phyloP scores from a whole-genome alignment of 2,797 vertebrate genomes.

The Anisognathus igniventris region DNA sequence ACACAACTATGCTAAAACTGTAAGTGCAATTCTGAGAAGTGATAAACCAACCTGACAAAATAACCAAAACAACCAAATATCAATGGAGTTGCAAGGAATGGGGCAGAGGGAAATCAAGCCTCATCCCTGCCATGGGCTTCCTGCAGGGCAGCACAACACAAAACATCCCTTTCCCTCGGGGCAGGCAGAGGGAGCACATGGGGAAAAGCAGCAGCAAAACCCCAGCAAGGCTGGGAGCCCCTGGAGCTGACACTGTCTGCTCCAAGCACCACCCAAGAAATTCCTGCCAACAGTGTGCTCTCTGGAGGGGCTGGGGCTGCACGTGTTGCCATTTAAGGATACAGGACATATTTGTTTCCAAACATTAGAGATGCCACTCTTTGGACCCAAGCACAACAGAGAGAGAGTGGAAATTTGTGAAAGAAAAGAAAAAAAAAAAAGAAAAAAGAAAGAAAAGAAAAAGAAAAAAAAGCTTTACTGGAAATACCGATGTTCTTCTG shows the following conservation, averaged over 20 bases:
- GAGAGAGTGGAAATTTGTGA: neutral
- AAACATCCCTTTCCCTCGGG: fast-evolving
- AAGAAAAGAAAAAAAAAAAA: neutral
- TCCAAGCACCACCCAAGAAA: too few relatives aligned
- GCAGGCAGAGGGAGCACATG: neutral
- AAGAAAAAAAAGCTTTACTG: too few relatives aligned
- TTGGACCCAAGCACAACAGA: neutral
- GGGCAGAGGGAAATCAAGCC: neutral
- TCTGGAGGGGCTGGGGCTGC: neutral
- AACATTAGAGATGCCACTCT: neutral
- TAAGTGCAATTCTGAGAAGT: neutral
- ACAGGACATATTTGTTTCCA: neutral
- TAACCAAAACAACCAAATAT: neutral
- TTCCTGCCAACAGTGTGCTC: fast-evolving
- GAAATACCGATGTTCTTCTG: too few relatives aligned
- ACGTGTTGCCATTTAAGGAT: fast-evolving
- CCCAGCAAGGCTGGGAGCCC: neutral
- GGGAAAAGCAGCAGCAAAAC: neutral
- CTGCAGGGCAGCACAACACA: neutral
- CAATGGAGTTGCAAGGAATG: neutral
- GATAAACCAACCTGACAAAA: neutral
- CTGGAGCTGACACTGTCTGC: fast-evolving
- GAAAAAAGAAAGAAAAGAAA: too few relatives aligned
- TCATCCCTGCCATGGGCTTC: neutral
- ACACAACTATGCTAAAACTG: neutral